Evolutionary conservation across 2,888 invertebrate species (phyloP).

Genomic region (Dolichopus griseipennis): DNA sequence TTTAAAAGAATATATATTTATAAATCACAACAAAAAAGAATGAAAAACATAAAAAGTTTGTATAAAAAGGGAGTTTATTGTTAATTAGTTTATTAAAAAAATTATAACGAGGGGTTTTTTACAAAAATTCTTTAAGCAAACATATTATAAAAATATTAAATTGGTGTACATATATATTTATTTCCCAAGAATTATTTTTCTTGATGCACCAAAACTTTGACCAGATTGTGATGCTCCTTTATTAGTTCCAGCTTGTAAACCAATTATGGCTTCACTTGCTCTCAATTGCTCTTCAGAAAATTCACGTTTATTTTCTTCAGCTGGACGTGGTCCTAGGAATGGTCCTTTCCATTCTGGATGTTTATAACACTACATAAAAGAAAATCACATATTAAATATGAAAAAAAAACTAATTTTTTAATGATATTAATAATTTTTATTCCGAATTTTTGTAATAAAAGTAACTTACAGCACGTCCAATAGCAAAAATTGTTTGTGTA

Average conservation of each 20-base stretch:
- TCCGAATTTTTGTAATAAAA: background rate
- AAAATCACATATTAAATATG: background rate
- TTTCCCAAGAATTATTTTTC: slow-evolving; percentile 73
- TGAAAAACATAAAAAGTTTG: background rate
- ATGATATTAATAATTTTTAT: slow-evolving; percentile 1
- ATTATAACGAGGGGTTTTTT: too few species aligned
- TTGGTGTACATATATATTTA: slow-evolving; percentile 35
- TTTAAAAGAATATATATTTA: too few species aligned
- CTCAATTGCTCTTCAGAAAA: slow-evolving; percentile 74
- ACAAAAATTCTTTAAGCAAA: background rate
- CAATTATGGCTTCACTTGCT: slow-evolving; percentile 76
- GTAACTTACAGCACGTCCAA: slow-evolving; percentile 70
- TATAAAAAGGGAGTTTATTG: background rate
- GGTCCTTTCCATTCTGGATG: slow-evolving; percentile 81
- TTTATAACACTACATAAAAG: slow-evolving; percentile 53
- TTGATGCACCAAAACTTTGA: slow-evolving; percentile 75
- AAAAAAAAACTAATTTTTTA: background rate
- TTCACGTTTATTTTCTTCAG: slow-evolving; percentile 73
- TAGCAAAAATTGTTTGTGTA: slow-evolving; percentile 76
- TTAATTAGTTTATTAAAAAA: background rate
- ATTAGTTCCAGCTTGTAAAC: slow-evolving; percentile 81
- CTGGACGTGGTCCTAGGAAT: slow-evolving; percentile 71
- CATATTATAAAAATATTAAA: background rate
- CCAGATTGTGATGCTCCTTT: slow-evolving; percentile 78
- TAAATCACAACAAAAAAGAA: background rate